Base-by-base conservation (phyloP, 2,888 invertebrate genomes). In the Drosophila infuscata region DNA sequence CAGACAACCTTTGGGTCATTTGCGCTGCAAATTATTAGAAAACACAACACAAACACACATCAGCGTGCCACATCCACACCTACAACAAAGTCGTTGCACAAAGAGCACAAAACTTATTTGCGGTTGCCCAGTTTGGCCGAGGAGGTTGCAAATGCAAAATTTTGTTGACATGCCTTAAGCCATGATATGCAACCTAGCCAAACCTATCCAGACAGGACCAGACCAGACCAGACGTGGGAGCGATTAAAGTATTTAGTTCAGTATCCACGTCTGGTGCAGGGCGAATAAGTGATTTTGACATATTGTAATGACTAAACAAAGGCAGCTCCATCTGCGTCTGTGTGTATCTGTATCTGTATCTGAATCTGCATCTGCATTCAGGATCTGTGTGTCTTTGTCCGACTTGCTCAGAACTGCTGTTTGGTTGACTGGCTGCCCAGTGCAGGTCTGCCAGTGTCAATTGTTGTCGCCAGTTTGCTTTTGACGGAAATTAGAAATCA, bases 31-130 rank as follows among this genome's bases (percentile, higher is more conserved):
- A 73, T 78, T 73, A 81, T 73, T 77, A 70, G 38, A 54, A 35
- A 17, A 63, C 41, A 70, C 48, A 72, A 61, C n/a, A 54, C 43
- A 69, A 17, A 46, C 30, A 66, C 30, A 64, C 29, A 58, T 38
- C 51, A 64, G 52, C 52, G 25, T 33, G 49, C 61, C 57, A 70
- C 57, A 70, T 51, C 63, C 57, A 70, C 71, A 74, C 65, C 81
- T 74, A 67, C 66, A 75, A 72, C 80, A 74, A 74, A 70, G 60
- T 70, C 62, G 53, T 60, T 63, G 64, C 59, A 81, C 79, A 81
- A 75, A 75, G 82, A 72, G 70, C 76, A 68, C 72, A 77, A 78
- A 86, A 83, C 81, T 83, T 81, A 86, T 83, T 83, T 83, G 87
- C 74, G 89, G 84, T 78, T 78, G 75, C 74, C 74, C 83, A 72